Evolutionary conservation across 53 echinoderm and acorn worm genomes (phyloP), one percentile per base, ranked within the genome.

Genomic region (Henricia sp.): DNA sequence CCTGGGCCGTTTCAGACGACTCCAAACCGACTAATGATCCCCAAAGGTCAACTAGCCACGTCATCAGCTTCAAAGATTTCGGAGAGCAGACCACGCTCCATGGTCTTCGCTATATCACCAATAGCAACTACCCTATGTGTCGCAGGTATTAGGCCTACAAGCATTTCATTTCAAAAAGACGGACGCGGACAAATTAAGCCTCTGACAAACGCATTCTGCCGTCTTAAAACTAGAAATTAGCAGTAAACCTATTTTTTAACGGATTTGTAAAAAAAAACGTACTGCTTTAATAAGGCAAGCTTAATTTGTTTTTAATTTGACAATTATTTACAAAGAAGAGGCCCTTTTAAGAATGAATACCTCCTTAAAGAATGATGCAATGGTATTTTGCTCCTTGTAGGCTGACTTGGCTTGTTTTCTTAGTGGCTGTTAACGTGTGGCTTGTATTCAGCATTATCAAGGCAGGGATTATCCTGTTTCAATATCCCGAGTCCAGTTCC

Each of bases 61-160:
- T n/a, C n/a, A n/a, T n/a, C 35, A 36, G 10, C n/a, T 85, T 85
- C 34, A 59, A 85, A 21, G 72, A 84, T 46, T 89, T 89, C 29
- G 84, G 75, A 24, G 84, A 76, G 11, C 54, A 69, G 26, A 84
- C 83, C 21, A 89, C 89, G 4, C 56, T 89, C 37, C 89, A 89
- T 41, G 89, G 89, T 24, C 43, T 84, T 21, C 66, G 76, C 9
- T 89, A 72, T 43, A 74, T 89, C 55, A 84, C 84, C 10, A 38
- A 74, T 39, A 74, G 24, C 25, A 30, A 54, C 9, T 14, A 55
- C 26, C 26, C 37, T 20, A 11, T 27, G 12, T 12, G 20, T 13
- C 56, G 74, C 54, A 74, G 74, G 74, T 74, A 3, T n/a, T n/a
- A n/a, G n/a, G n/a, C n/a, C n/a, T n/a, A n/a, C n/a, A n/a, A n/a